Conservation (phyloP, 2,113 vertebrate genomes). For the Corynorhinus townsendii region DNA sequence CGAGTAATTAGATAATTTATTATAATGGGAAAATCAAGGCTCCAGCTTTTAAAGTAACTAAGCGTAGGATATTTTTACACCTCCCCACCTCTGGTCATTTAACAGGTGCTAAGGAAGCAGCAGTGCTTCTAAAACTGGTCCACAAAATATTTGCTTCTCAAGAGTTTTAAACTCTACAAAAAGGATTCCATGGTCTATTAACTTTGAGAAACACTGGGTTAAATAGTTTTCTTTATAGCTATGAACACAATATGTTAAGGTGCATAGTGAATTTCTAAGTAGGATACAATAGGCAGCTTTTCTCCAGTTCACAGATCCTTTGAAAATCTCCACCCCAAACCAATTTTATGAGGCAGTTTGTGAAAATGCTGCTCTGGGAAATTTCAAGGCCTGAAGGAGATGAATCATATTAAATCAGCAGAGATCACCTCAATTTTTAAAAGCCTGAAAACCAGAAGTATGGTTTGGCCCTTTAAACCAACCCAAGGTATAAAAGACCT, state of each 20-base stretch:
- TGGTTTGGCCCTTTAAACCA: background rate
- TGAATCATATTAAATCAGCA: background rate
- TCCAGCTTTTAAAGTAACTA: background rate
- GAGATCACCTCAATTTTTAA: background rate
- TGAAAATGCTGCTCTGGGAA: background rate
- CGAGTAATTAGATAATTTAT: background rate
- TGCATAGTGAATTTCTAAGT: background rate
- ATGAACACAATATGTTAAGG: background rate
- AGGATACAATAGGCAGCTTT: background rate
- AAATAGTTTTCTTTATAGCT: background rate
- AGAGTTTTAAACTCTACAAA: background rate
- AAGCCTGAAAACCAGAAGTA: background rate
- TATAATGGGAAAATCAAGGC: background rate
- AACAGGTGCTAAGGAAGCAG: background rate
- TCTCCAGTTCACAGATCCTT: background rate
- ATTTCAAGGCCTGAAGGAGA: background rate
- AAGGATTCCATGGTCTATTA: conserved; percentile 6
- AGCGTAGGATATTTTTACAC: background rate
- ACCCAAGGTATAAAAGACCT: background rate
- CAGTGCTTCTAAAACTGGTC: background rate
- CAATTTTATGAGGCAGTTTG: background rate
- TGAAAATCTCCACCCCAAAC: background rate
- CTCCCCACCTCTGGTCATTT: background rate
- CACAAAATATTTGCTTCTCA: conserved; percentile 7
- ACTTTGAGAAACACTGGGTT: background rate